These are phyloP conservation scores for Hemichromis elongatus DNA, from an alignment of 2,113 vertebrate genomes.

Conservation along the genomic window DNA sequence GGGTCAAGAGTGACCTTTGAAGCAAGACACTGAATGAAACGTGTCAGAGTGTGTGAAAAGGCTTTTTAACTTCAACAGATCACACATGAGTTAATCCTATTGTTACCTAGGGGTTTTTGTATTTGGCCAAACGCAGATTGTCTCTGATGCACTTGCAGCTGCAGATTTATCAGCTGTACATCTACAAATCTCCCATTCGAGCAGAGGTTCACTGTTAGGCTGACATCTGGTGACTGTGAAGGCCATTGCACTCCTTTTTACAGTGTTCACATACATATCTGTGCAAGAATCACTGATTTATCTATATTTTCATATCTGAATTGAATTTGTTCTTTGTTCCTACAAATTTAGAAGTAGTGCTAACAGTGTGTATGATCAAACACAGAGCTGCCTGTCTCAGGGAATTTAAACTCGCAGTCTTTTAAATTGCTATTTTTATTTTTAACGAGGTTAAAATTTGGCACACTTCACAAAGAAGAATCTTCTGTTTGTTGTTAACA, in stretches of 20 bases:
- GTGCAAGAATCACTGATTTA: background rate
- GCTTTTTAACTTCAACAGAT: background rate
- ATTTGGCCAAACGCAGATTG: background rate
- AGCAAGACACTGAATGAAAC: background rate
- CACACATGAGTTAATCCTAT: background rate
- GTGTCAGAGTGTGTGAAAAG: background rate
- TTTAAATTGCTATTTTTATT: background rate
- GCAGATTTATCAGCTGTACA: background rate
- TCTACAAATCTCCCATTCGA: background rate
- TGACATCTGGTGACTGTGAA: background rate
- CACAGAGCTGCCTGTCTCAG: background rate
- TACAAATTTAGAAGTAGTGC: background rate
- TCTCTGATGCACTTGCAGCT: background rate
- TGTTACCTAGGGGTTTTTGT: background rate
- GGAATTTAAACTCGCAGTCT: background rate
- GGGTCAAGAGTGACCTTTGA: fast-evolving
- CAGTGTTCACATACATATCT: background rate
- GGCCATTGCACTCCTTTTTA: background rate
- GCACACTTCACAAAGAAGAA: background rate
- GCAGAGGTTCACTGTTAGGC: background rate
- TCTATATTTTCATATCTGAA: background rate
- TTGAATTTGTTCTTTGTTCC: background rate
- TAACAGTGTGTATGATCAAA: background rate
- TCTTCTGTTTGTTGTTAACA: background rate
- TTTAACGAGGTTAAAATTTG: background rate